Evolutionary conservation across 1,140 invertebrate genomes (phyloP).

Genomic region (Varroa destructor): DNA sequence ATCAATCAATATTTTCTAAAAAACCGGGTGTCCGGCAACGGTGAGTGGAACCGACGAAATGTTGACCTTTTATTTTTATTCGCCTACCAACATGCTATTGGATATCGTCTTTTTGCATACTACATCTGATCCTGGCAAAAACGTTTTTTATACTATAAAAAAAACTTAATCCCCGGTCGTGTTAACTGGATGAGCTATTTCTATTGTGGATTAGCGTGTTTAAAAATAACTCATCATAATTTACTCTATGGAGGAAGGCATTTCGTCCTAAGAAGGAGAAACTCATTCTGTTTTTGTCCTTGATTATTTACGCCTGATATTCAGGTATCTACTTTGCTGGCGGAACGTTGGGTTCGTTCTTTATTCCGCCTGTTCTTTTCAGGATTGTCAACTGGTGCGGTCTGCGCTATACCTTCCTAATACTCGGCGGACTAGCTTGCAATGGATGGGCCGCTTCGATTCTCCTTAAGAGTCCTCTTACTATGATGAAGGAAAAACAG

Average conservation of each 20-base stretch:
- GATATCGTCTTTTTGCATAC: too few species aligned
- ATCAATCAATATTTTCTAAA: slow-evolving; percentile 24
- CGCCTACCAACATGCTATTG: too few species aligned
- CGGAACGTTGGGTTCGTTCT: slow-evolving; percentile 12
- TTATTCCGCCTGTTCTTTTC: slow-evolving; percentile 16
- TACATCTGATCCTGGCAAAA: too few species aligned
- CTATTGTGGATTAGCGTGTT: too few species aligned
- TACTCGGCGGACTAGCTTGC: background rate
- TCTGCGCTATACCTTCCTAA: slow-evolving; percentile 7
- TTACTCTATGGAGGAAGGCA: too few species aligned
- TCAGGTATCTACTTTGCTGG: slow-evolving; percentile 20
- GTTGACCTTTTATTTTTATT: too few species aligned
- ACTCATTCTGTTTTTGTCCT: too few species aligned
- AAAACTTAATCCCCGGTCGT: too few species aligned
- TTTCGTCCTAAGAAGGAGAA: too few species aligned
- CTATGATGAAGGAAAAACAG: slow-evolving; percentile 17
- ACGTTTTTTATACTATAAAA: too few species aligned
- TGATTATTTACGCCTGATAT: background rate
- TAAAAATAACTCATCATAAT: too few species aligned
- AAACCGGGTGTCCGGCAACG: slow-evolving; percentile 19
- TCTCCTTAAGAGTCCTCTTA: slow-evolving; percentile 12
- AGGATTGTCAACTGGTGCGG: slow-evolving; percentile 14
- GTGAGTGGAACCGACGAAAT: background rate
- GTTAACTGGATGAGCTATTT: too few species aligned
- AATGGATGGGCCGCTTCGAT: slow-evolving; percentile 23